These are phyloP conservation scores for Madoqua kirkii DNA, from an alignment of 2,113 vertebrate species.

Conservation along the genomic window DNA sequence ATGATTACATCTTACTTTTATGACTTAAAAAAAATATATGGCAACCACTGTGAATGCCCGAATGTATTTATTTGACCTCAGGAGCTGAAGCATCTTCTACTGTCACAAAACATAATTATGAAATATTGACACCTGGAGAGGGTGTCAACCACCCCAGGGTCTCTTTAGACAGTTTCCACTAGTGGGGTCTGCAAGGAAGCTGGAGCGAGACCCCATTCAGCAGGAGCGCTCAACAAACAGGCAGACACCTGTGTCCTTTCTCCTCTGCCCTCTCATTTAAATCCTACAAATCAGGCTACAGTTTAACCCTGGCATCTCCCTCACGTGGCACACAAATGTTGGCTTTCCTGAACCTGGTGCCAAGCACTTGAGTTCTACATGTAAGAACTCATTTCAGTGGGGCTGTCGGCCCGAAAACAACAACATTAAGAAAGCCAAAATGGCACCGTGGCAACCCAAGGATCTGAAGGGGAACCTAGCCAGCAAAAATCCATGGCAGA, in stretches of 20 bases:
- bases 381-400: conserved; percentile 40
- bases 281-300: neutral
- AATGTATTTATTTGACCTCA: neutral
- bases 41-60: neutral
- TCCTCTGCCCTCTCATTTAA: neutral
- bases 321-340: neutral
- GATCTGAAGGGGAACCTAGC: neutral
- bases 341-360: neutral
- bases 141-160: neutral
- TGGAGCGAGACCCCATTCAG: neutral
- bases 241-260: accelerated
- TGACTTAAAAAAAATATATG: neutral
- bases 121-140: neutral
- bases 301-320: neutral
- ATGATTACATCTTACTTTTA: neutral
- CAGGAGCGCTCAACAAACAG: neutral
- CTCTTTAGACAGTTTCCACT: neutral
- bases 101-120: neutral
- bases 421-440: neutral
- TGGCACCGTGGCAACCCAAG: conserved; percentile 47
- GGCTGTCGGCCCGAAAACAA: neutral
- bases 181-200: neutral
- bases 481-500: conserved; percentile 20
- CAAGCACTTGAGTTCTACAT: neutral
- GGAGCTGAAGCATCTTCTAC: neutral